These are phyloP conservation scores for Cecidostiba fungosa DNA, from an alignment of 2,888 invertebrate species.

Conservation along the genomic window DNA sequence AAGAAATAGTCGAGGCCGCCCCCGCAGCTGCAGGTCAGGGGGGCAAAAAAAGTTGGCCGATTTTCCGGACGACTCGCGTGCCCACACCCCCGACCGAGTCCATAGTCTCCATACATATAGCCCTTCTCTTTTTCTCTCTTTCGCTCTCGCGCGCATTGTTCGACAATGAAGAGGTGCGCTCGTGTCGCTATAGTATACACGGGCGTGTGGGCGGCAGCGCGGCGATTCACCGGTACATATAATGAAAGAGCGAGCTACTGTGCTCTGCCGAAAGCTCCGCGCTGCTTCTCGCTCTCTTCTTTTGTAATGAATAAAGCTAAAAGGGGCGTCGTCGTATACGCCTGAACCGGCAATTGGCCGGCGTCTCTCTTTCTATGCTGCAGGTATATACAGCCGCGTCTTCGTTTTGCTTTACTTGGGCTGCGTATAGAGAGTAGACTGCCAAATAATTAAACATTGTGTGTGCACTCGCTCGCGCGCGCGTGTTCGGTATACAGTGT, in stretches of 20 bases:
- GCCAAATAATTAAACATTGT: slow-evolving; percentile 36
- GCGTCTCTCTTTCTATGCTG: neutral
- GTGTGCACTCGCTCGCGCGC: no score
- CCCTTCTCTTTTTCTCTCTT: slow-evolving; percentile 15
- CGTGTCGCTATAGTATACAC: neutral
- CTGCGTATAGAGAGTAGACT: neutral
- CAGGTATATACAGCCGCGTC: neutral
- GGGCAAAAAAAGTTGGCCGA: slow-evolving; percentile 13
- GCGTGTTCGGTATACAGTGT: neutral
- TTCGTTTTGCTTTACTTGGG: no score
- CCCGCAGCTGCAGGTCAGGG: neutral
- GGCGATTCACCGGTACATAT: slow-evolving; percentile 14
- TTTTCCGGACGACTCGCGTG: neutral
- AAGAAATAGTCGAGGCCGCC: neutral
- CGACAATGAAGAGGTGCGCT: slow-evolving; percentile 32
- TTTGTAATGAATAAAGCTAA: slow-evolving; percentile 50
- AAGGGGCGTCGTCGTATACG: slow-evolving; percentile 38
- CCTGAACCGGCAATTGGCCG: slow-evolving; percentile 33
- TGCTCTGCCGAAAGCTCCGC: neutral
- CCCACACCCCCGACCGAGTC: neutral
- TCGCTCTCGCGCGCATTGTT: slow-evolving; percentile 32
- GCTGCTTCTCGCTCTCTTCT: neutral
- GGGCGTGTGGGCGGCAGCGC: neutral
- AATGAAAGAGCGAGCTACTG: slow-evolving; percentile 22
- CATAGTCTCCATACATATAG: neutral